Base-by-base conservation (phyloP, 2,113 vertebrate species). In the pig (Sus scrofa) region DNA sequence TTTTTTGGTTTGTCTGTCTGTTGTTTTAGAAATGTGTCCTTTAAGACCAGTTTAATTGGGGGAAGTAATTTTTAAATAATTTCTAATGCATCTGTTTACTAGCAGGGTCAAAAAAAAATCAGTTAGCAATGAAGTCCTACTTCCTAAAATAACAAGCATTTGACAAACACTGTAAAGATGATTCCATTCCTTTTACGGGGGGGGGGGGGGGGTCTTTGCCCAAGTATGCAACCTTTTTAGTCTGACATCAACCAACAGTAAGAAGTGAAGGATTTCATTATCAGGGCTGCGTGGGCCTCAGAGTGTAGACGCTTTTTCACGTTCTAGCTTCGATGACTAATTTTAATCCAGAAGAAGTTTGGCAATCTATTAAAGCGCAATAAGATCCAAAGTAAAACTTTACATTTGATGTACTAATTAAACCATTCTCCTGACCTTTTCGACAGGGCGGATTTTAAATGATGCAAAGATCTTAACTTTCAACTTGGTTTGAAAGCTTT, bases 91-190 rank as follows among this genome's bases (percentile, higher is more conserved):
- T 97, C 82, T 97, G 90, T 97, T 97, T 97, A 97, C 74, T 85
- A 92, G 86, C 44, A 97, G 96, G 39, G 1, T 97, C 96, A 98
- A 96, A 97, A 44, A 44, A 44, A 98, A 98, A 98, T 98, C 98
- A 98, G 98, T 98, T 98, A 98, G 97, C 96, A 97, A 97, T 83
- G 67, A 92, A 98, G 97, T 89, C 96, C 79, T 97, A 97, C 95
- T 98, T 96, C 95, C 97, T 82, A 97, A 75, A 73, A 92, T 75
- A 96, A 94, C 81, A 73, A 24, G 32, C 73, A 86, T 96, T 95
- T 97, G 96, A 98, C 95, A 96, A 98, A 96, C 58, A 96, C 27
- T 90, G 65, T 97, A 94, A 97, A 96, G 97, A 98, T 94, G 93
- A 95, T 58, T 68, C 60, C 70, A 50, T 91, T 93, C 86, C 86